phyloP scores from a whole-genome alignment of 2,797 vertebrate genomes.

The Sebastes cheni region DNA sequence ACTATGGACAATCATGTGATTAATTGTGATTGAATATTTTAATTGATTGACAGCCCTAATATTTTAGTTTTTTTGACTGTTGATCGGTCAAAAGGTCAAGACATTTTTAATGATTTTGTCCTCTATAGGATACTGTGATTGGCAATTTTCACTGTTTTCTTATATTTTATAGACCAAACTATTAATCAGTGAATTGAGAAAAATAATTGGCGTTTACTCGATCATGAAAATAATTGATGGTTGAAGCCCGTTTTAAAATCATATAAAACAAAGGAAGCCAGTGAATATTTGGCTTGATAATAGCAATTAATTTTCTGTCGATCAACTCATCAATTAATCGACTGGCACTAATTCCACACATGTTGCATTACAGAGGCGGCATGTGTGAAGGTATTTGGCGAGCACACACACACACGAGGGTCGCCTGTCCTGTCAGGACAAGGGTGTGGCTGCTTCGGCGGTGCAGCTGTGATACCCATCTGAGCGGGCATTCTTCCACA shows the following conservation, averaged over 20 bases:
- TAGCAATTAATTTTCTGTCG: background rate
- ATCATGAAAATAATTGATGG: background rate
- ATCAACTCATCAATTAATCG: background rate
- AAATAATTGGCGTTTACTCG: background rate
- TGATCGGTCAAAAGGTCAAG: background rate
- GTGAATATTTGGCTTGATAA: background rate
- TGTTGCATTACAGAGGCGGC: background rate
- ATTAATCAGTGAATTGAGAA: background rate
- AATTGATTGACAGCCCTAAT: too few species aligned
- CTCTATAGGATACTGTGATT: background rate
- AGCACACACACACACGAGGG: conserved; percentile 15
- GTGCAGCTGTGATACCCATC: conserved; percentile 74
- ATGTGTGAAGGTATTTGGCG: background rate
- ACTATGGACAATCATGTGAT: too few species aligned
- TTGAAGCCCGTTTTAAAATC: background rate
- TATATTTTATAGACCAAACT: background rate
- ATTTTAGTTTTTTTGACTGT: background rate
- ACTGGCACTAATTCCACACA: background rate
- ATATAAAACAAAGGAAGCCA: background rate
- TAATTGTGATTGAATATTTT: too few species aligned
- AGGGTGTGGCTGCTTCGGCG: conserved; percentile 26
- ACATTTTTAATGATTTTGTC: background rate
- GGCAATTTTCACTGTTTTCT: background rate
- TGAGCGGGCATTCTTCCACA: conserved; percentile 70
- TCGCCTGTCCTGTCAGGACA: conserved; percentile 33